Base-by-base conservation (phyloP, 2,797 vertebrate species). In the Vireo griseus region DNA sequence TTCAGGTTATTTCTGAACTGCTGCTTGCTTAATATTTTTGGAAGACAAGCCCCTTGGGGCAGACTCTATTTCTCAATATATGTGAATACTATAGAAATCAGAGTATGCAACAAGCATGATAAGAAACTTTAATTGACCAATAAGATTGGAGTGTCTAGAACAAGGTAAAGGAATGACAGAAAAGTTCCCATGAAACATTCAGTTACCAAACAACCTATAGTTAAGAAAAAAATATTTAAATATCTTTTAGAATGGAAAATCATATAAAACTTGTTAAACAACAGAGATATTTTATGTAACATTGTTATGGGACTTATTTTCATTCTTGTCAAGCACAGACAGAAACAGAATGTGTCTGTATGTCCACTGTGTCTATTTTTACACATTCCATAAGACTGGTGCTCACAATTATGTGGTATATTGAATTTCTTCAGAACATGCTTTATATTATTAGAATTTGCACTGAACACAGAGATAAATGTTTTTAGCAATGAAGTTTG, bases 381-480 rank as follows among this genome's bases (percentile, higher is more conserved):
- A 42, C 52, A 65, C 83, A 91, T 95, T 96, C 62, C 87, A 39
- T 59, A 48, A 86, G 74, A 93, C 72, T 79, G 88, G 95, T 95
- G 77, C 35, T 91, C 69, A 76, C 66, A 96, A 71, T 95, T 91
- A 91, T 84, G 88, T 79, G 48, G 55, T 35, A 65, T 94, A 96
- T 94, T 94, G 73, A 90, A 94, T 97, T 96, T 96, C 94, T 96
- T 88, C 74, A 68, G 79, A 63, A 80, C 77, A 69, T 93, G 63
- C 10, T 57, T 93, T 82, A 59, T 96, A 81, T 96, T 94, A 86
- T 91, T 96, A 96, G 97, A 96, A 88, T 92, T 90, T 93, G 79
- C 92, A 94, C 54, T 74, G 86, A 95, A 68, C 2, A 9, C 51
- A 93, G 74, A 95, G 67, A 92, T 75, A 92, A 95, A 89, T 92